Evolutionary conservation across 2,888 invertebrate genomes (phyloP).

Genomic region (Zhuqinia jingwanae): DNA sequence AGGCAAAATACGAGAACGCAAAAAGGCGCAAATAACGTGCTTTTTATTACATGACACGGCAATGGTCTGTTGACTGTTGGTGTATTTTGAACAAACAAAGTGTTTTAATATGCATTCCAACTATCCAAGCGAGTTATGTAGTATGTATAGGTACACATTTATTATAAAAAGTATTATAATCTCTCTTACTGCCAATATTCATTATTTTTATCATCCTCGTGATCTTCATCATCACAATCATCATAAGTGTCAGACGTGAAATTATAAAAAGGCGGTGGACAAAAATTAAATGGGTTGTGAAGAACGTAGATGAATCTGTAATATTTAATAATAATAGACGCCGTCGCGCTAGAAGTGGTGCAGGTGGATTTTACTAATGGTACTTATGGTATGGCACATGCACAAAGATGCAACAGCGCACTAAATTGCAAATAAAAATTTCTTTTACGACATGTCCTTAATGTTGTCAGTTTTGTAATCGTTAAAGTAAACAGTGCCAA

Average conservation of each 20-base stretch:
- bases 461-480: neutral
- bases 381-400: too few relatives aligned
- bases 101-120: neutral
- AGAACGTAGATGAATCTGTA: too few relatives aligned
- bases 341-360: neutral
- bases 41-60: slow-evolving; percentile 18
- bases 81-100: neutral
- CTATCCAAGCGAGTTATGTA: neutral
- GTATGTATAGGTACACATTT: too few relatives aligned
- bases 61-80: neutral
- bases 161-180: slow-evolving; percentile 28
- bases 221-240: slow-evolving; percentile 3
- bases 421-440: neutral
- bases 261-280: neutral
- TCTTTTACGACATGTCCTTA: neutral
- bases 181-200: neutral
- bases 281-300: slow-evolving; percentile 1
- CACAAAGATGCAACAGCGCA: neutral
- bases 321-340: too few relatives aligned
- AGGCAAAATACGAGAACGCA: too few relatives aligned
- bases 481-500: neutral
- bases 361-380: too few relatives aligned
- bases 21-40: slow-evolving; percentile 18
- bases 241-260: slow-evolving; percentile 3
- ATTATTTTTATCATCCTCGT: slow-evolving; percentile 31